Percentiles rank a stretch among this genome's conserved stretches.
Conservation (phyloP, 1,140 invertebrate genomes). For the Macrosteles quadrilineatus region DNA sequence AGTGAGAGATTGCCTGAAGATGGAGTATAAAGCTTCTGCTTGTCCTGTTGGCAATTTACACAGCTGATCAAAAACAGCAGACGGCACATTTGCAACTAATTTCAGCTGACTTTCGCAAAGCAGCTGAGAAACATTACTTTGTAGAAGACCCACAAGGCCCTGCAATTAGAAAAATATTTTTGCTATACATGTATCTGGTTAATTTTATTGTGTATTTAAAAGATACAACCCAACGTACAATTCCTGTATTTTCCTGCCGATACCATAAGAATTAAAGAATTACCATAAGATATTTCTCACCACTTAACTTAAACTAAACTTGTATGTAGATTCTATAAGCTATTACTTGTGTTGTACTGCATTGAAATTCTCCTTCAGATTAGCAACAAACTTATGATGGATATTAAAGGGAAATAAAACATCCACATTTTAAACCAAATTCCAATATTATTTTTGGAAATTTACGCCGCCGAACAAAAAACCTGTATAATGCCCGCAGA, state of each 20-base stretch:
- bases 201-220: background rate
- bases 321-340: background rate
- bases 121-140: background rate
- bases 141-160: background rate
- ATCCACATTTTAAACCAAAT: too few species aligned
- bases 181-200: background rate
- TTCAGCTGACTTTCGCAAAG: slow-evolving; percentile 1
- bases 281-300: background rate
- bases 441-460: too few species aligned
- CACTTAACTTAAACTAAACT: background rate
- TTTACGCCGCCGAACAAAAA: too few species aligned
- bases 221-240: background rate
- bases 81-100: background rate
- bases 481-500: too few species aligned
- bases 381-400: too few species aligned
- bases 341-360: too few species aligned
- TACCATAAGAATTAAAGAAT: background rate
- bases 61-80: slow-evolving; percentile 9
- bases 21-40: background rate
- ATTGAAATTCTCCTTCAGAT: too few species aligned
- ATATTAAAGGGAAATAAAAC: too few species aligned
- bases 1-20: background rate
- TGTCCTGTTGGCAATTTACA: background rate
- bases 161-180: background rate
- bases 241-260: background rate